Base-by-base conservation (phyloP, 2,113 vertebrate genomes). In the Elephantulus edwardii region DNA sequence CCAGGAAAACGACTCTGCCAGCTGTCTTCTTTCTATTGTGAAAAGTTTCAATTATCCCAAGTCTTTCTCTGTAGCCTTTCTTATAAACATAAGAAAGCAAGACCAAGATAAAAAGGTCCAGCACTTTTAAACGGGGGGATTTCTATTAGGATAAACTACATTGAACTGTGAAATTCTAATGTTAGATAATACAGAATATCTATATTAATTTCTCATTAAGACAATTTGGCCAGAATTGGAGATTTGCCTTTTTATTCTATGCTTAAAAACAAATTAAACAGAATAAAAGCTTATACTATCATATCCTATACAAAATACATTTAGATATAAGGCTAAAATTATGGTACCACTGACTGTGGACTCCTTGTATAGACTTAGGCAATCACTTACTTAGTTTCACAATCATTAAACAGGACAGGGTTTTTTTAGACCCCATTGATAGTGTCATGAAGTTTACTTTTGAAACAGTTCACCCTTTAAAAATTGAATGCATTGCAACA, bases 21-120 rank as follows among this genome's bases (percentile, higher is more conserved):
- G 95, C 77, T 93, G 93, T 93, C 93, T 92, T 88, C 66, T 81
- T 93, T 92, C 70, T 62, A 22, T 62, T 54, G 74, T 44, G 91
- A 91, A 81, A 95, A 96, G 88, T 93, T 90, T 90, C 90, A 90
- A 72, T 93, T 16, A 90, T 75, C 50, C 50, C 44, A 86, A 83
- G 76, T 79, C 83, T n/a, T n/a, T 87, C 56, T 82, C 48, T 81
- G 85, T 64, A 72, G 80, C 58, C 76, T n/a, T n/a, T n/a, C n/a
- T n/a, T 66, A 78, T 38, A 79, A 88, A 86, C 50, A 64, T 26
- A 72, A 87, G 90, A 89, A 92, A 82, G 22, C 83, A 88, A 56
- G 35, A 38, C 48, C 35, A 40, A 62, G 50, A 60, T 76, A 72
- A 8, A 9, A 10, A 91, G 75, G 30, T 50, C 60, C 54, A 70